Evolutionary conservation across 2,888 invertebrate species (phyloP).

Genomic region (Phaedon cochleariae): DNA sequence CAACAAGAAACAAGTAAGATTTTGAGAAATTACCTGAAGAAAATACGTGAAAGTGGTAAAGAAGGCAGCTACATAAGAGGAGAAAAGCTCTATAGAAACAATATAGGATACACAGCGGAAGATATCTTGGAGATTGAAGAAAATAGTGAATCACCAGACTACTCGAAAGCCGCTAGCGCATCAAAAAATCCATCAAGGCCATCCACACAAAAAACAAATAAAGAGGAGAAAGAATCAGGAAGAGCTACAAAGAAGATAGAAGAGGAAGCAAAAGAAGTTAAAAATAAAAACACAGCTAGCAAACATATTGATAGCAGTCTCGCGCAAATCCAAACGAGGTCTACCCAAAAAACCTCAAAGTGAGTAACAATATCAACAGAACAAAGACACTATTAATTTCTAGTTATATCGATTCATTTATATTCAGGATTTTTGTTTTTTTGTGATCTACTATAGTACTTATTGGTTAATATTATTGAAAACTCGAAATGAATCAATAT

Average conservation of each 20-base stretch:
- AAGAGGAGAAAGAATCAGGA: not conserved
- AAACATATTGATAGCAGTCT: not conserved
- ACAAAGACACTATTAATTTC: too few species aligned
- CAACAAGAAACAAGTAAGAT: too few species aligned
- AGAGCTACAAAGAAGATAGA: not conserved
- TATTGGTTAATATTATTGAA: too few species aligned
- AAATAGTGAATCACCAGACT: not conserved
- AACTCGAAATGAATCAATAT: too few species aligned
- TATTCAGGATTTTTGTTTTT: too few species aligned
- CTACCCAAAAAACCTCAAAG: not conserved
- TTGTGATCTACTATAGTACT: too few species aligned
- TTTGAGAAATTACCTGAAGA: too few species aligned
- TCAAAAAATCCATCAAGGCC: not conserved
- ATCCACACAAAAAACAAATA: not conserved
- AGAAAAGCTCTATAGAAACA: not conserved
- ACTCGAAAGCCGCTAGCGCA: not conserved
- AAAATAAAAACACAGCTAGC: constrained; percentile 2
- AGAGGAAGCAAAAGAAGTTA: constrained; percentile 3
- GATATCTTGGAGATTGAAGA: constrained; percentile 1
- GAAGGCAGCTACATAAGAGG: constrained; percentile 1
- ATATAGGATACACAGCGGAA: too few species aligned
- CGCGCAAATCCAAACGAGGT: constrained; percentile 4
- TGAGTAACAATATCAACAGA: not conserved
- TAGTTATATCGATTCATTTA: too few species aligned
- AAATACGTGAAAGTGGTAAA: not conserved